Percentiles rank a stretch among this genome's conserved stretches.
Conservation (phyloP, 2,888 invertebrate species). For the Pantelozetes paolii region DNA sequence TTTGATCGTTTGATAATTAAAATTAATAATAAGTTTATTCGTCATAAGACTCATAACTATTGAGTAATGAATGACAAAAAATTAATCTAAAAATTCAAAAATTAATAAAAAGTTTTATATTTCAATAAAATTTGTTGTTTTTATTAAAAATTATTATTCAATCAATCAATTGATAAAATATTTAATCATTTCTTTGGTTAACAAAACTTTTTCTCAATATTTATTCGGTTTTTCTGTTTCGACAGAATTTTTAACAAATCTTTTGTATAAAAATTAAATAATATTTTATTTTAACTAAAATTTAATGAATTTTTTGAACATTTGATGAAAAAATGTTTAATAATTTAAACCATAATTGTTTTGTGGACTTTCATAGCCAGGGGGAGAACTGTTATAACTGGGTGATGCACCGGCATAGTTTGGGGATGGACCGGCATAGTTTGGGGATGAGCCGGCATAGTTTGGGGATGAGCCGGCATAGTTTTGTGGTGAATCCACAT, state of each 20-base stretch:
- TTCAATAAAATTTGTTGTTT: neutral
- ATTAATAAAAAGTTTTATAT: constrained; percentile 14
- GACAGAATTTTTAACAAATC: too few relatives aligned
- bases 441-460: neutral
- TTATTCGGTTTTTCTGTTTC: too few relatives aligned
- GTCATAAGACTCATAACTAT: neutral
- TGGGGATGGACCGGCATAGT: neutral
- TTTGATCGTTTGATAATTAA: constrained; percentile 14
- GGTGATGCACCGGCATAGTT: neutral
- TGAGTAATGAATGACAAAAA: constrained; percentile 8
- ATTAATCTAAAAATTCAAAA: constrained; percentile 4
- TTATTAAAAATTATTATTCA: neutral
- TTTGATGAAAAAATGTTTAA: constrained; percentile 12
- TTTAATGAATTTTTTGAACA: neutral
- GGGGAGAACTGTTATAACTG: neutral
- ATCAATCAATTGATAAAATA: neutral
- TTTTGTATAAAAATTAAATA: too few relatives aligned
- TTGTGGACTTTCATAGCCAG: neutral
- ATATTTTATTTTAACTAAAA: neutral
- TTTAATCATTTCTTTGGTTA: neutral
- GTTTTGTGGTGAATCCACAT: too few relatives aligned
- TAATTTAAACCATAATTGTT: constrained; percentile 24
- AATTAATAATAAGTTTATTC: constrained; percentile 21
- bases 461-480: too few relatives aligned
- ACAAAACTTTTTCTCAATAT: neutral